Percentiles rank a stretch among this genome's conserved stretches.
Conservation (phyloP, 2,888 invertebrate genomes). For the Pyrocoelia pectoralis region DNA sequence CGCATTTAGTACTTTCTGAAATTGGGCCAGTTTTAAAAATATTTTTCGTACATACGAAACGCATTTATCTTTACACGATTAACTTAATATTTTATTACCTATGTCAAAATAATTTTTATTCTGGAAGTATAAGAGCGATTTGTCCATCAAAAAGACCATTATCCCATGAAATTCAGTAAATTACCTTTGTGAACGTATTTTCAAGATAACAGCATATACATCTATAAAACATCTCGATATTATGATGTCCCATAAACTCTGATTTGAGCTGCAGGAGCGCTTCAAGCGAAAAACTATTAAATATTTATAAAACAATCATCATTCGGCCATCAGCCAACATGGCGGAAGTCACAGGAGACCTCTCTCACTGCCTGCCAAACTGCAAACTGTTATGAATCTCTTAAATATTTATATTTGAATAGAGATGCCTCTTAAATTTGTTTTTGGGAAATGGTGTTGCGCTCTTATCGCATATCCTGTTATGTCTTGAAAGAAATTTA, state of each 20-base stretch:
- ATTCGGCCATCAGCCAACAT: constrained; percentile 62
- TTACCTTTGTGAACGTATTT: constrained; percentile 51
- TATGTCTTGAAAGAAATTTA: constrained; percentile 14
- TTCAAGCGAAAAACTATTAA: constrained; percentile 54
- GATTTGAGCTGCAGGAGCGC: constrained; percentile 58
- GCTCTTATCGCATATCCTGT: constrained; percentile 23
- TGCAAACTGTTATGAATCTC: constrained; percentile 61
- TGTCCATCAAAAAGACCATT: constrained; percentile 50
- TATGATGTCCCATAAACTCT: constrained; percentile 62
- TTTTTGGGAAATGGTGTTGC: constrained; percentile 47
- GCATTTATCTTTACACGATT: too few relatives aligned
- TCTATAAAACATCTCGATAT: constrained; percentile 61
- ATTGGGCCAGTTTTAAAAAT: too few relatives aligned
- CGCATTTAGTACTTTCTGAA: too few relatives aligned
- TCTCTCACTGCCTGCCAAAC: constrained; percentile 49
- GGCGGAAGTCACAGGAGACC: constrained; percentile 58
- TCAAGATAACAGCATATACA: constrained; percentile 56
- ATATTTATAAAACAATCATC: constrained; percentile 64
- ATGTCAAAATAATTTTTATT: constrained; percentile 21
- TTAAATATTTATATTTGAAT: constrained; percentile 62
- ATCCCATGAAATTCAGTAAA: constrained; percentile 54
- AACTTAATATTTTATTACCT: too few relatives aligned
- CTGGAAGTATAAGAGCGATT: constrained; percentile 19
- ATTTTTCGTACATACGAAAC: too few relatives aligned
- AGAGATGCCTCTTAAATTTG: constrained; percentile 62